These are phyloP conservation scores for Melitaea cinxia DNA, from an alignment of 1,140 invertebrate species.

Conservation along the genomic window DNA sequence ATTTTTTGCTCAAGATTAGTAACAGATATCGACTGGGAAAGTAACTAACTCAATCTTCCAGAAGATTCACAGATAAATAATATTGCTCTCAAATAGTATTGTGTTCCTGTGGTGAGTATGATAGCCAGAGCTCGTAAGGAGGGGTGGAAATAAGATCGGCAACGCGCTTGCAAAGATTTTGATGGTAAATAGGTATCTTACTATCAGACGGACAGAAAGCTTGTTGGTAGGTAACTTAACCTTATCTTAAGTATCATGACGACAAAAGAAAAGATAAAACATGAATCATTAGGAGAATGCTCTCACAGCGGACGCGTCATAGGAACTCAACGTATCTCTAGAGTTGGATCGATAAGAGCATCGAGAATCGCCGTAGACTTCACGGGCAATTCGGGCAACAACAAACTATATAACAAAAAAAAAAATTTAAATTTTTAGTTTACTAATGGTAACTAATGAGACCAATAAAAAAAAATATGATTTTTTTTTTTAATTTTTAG, in stretches of 20 bases:
- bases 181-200: too few relatives aligned
- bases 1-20: too few relatives aligned
- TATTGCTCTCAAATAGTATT: too few relatives aligned
- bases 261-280: not conserved
- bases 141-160: not conserved
- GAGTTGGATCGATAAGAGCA: slow-evolving; percentile 18
- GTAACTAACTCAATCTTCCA: too few relatives aligned
- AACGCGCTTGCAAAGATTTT: too few relatives aligned
- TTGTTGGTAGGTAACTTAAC: too few relatives aligned
- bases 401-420: slow-evolving; percentile 3
- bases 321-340: slow-evolving; percentile 5
- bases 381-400: not conserved
- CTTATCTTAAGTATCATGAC: not conserved
- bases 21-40: too few relatives aligned
- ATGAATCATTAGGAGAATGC: not conserved
- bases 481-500: too few relatives aligned
- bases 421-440: not conserved
- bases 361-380: slow-evolving; percentile 15
- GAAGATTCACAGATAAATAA: too few relatives aligned
- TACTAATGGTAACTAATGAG: not conserved
- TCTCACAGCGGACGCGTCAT: slow-evolving; percentile 2
- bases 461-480: not conserved
- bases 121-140: too few relatives aligned
- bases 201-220: too few relatives aligned
- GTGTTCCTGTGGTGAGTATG: too few relatives aligned